Base-by-base conservation (phyloP, 1,140 invertebrate species). In the Trichonephila clavipes region DNA sequence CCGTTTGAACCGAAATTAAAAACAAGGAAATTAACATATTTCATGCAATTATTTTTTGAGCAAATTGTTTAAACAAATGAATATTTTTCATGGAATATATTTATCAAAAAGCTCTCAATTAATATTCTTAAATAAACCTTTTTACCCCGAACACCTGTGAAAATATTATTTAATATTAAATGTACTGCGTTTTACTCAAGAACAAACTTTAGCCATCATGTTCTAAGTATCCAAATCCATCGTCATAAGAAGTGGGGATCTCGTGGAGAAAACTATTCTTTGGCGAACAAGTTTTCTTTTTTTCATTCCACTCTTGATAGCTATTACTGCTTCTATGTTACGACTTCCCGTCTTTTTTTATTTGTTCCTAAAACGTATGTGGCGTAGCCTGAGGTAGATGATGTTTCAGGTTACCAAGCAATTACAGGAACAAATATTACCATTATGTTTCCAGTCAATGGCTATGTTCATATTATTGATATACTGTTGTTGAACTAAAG, bases 361-460 rank as follows among this genome's bases (percentile, higher is more conserved):
- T 34, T 87, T 87, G 85, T 64, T 87, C 21, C 59, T 51, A 1
- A 28, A 77, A 7, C 4, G 34, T 28, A 59, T 21, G 14, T 61
- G 34, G 59, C 28, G 72, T 34, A 58, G 88, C 66, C 89, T 34
- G n/a, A 82, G 58, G 89, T 34, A 81, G 72, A 59, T 81, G 58
- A 62, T 82, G 89, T 59, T 21, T 90, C 69, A 61, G 69, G 89
- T 90, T 90, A 90, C 89, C 59, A 90, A 61, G 69, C 89, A 90
- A 90, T 90, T 90, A 90, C 72, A 61, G 69, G 89, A 82, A 82
- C 89, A 90, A 90, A 90, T 90, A 90, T 82, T 90, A 90, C 89
- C 72, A 34, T 58, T 40, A n/a, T 90, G 89, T 90, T 90, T 90
- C 89, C 28, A 90, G 44, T 90, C 89, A 90, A 81, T 90, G 88